These are phyloP conservation scores for Babylonia areolata DNA, from an alignment of 1,140 invertebrate genomes.

Conservation along the genomic window DNA sequence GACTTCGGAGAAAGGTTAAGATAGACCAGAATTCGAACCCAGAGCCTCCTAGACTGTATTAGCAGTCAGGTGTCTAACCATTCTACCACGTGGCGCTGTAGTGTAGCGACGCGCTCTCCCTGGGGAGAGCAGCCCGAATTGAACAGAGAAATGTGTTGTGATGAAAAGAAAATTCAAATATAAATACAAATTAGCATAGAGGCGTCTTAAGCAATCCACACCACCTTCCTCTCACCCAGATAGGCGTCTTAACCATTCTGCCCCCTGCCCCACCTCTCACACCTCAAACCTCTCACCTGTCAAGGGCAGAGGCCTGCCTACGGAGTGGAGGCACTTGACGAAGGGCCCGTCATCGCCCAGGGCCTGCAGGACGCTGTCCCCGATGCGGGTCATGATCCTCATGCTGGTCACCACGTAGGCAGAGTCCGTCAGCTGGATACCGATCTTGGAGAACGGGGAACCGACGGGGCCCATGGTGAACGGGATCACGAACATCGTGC, in stretches of 20 bases:
- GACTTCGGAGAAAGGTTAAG: no score
- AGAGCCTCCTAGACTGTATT: no score
- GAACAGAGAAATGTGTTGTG: no score
- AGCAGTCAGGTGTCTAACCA: no score
- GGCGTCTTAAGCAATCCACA: no score
- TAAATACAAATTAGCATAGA: no score
- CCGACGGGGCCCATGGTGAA: conserved; percentile 99
- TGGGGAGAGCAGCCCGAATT: no score
- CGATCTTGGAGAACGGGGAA: conserved; percentile 95
- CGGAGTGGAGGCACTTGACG: conserved; percentile 91
- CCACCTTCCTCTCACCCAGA: neutral
- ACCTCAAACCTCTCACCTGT: conserved; percentile 45
- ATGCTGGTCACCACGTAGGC: conserved; percentile 98
- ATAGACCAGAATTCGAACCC: no score
- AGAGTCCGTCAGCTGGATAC: conserved; percentile 97
- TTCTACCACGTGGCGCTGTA: no score
- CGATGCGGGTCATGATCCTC: conserved; percentile 98
- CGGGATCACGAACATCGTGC: conserved; percentile 99
- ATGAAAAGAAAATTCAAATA: no score
- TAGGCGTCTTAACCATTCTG: neutral
- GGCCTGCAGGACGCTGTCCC: conserved; percentile 79
- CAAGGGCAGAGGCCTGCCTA: conserved; percentile 81
- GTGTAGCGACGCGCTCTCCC: no score
- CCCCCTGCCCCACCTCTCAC: neutral
- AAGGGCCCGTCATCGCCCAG: conserved; percentile 74